Conservation (phyloP, 2,888 invertebrate genomes). For the Rhodophaea formosa region DNA sequence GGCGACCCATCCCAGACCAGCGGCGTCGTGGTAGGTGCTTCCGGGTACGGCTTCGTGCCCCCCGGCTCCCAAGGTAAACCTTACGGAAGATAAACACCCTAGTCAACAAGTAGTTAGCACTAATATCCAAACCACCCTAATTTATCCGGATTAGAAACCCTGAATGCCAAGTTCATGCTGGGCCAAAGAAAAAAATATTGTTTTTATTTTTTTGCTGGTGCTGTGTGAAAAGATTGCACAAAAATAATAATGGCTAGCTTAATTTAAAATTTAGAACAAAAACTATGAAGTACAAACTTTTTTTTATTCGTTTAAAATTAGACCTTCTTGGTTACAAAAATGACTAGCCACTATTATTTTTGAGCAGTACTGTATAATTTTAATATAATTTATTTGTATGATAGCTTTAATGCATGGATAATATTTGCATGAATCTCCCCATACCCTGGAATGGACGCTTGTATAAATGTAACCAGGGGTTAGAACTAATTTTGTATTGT, state of each 20-base stretch:
- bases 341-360: not conserved
- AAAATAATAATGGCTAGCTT: not conserved
- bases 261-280: not conserved
- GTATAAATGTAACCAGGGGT: conserved; percentile 21
- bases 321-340: not conserved
- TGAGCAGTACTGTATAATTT: conserved; percentile 5
- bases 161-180: conserved; percentile 9
- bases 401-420: conserved; percentile 60
- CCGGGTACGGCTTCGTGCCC: conserved; percentile 92
- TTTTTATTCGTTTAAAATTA: not conserved
- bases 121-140: conserved; percentile 45
- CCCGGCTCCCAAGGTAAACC: conserved; percentile 85
- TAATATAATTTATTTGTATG: conserved; percentile 54
- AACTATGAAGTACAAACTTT: conserved; percentile 5
- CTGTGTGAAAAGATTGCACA: conserved; percentile 7
- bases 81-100: conserved; percentile 63
- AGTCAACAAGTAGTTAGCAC: conserved; percentile 65
- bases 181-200: not conserved
- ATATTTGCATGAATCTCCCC: conserved; percentile 54
- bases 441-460: conserved; percentile 27
- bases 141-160: conserved; percentile 37
- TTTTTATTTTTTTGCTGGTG: not conserved
- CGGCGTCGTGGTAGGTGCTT: conserved; percentile 91
- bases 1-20: conserved; percentile 87
- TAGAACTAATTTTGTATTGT: conserved; percentile 34